These are phyloP conservation scores for Typhlomys cinereus DNA, from an alignment of 2,113 vertebrate genomes.

Conservation along the genomic window DNA sequence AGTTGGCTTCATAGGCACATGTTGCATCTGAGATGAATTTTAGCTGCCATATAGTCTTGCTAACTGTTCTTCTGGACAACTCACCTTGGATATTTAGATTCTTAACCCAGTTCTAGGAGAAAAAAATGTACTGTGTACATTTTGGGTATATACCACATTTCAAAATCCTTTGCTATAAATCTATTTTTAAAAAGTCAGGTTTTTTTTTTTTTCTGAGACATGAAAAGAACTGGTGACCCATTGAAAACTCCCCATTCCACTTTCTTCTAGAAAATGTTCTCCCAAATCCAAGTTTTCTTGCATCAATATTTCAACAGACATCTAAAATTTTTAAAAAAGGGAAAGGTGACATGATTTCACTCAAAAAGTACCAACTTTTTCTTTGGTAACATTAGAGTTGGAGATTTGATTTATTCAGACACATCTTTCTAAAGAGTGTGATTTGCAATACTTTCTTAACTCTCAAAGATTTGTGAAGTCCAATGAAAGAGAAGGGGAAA, in stretches of 20 bases:
- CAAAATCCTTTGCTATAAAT: conserved; percentile 21
- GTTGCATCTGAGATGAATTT: background rate
- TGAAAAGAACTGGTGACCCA: background rate
- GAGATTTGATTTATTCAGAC: conserved; percentile 5
- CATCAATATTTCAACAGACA: background rate
- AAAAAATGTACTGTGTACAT: background rate
- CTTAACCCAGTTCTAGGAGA: background rate
- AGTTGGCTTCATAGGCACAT: background rate
- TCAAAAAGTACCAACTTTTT: background rate
- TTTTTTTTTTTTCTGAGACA: conserved; percentile 44
- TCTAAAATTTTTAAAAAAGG: background rate
- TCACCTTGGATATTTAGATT: background rate
- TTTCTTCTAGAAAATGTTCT: conserved; percentile 19
- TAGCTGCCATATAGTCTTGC: conserved; percentile 40
- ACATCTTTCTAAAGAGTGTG: background rate
- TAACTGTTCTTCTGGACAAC: conserved; percentile 14
- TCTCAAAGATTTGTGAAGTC: background rate
- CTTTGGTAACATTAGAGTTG: background rate
- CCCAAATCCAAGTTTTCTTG: background rate
- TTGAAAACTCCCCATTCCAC: conserved; percentile 5
- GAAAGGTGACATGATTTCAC: background rate
- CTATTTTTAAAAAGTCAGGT: background rate
- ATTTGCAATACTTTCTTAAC: conserved; percentile 19
- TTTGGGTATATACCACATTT: background rate
- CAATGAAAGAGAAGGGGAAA: background rate